These are phyloP conservation scores for Megaceryle maxima DNA, from an alignment of 2,113 vertebrate species.

Conservation along the genomic window DNA sequence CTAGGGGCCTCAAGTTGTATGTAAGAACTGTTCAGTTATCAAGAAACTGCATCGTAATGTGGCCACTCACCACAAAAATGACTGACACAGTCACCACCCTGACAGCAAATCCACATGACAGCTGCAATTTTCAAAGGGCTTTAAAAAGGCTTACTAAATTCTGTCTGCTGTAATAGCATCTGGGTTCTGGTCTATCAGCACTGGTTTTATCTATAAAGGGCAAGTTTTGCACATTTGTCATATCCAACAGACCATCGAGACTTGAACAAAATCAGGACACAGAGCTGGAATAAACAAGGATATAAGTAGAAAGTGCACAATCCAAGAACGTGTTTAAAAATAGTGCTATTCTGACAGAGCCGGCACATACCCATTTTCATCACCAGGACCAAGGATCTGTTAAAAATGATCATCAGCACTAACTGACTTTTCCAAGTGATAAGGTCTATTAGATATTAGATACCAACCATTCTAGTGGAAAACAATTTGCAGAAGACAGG, in stretches of 20 bases:
- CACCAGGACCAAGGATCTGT: background rate
- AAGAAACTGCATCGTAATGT: background rate
- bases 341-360: constrained; percentile 5
- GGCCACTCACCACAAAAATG: background rate
- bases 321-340: constrained; percentile 6
- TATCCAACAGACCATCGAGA: background rate
- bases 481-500: background rate
- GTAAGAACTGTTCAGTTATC: background rate
- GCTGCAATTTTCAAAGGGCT: background rate
- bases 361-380: background rate
- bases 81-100: background rate
- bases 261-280: background rate
- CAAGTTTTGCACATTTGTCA: background rate
- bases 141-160: background rate
- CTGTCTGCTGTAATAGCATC: background rate
- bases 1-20: background rate
- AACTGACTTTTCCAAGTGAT: background rate
- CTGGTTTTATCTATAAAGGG: background rate
- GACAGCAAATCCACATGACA: background rate
- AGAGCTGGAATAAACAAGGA: background rate
- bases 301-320: background rate
- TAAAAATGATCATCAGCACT: background rate
- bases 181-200: background rate
- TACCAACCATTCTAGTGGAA: background rate
- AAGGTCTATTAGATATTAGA: background rate